Base-by-base conservation (phyloP, 2,888 invertebrate species). In the Epirrita christyi region DNA sequence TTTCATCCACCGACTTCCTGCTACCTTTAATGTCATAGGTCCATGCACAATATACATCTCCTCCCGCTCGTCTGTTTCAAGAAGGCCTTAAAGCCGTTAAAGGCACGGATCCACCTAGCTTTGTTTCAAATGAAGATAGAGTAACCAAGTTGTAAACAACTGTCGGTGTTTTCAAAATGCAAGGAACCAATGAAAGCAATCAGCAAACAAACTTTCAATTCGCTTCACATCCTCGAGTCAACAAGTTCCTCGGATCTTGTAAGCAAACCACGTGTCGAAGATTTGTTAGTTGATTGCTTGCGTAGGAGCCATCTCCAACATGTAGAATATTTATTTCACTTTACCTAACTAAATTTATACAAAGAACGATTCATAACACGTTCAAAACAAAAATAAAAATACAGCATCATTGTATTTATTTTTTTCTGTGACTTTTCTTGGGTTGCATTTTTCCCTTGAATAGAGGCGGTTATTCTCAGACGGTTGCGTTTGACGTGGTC, bases 261-360 rank as follows among this genome's bases (percentile, higher is more conserved):
- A 55, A 49, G 27, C 55, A 27, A 40, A 34, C 38, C 55, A 49
- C 55, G 55, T 40, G 38, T 49, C 34, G 15, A 44, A 55, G 55
- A 55, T 55, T 55, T 55, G 49, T 55, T 49, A 44, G 38, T 27
- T 40, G 40, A 55, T 55, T 55, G 55, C 44, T 44, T 55, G 46
- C 14, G 47, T 37, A 47, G 8, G 14, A 38, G 41, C 42, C 36
- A 9, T 38, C 44, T 41, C n/a, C 21, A 40, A 40, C 52, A 44
- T 28, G 14, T 11, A n/a, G 42, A 32, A 40, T 43, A 32, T 54
- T 47, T 49, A 48, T 55, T 49, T 49, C 27, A 55, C 46, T 54
- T 54, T 40, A 29, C 40, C 46, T 14, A 5, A 36, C n/a, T n/a
- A 36, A 36, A n/a, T 36, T 0, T 3, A 36, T 36, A 5, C 11